Conservation (phyloP, 2,888 invertebrate genomes). For the Pammene fasciana region DNA sequence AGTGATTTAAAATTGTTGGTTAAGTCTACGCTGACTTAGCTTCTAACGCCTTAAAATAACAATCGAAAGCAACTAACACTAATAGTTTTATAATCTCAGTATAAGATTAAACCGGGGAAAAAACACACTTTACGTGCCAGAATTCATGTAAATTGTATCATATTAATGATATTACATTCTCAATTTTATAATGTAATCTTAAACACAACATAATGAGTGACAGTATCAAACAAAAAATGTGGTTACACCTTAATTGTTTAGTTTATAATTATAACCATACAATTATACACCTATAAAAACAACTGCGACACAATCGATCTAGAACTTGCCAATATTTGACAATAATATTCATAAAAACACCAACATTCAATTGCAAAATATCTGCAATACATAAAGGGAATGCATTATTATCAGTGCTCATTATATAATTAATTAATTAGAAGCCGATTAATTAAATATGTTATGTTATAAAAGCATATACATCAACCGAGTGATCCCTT, state of each 20-base stretch:
- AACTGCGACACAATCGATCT: neutral
- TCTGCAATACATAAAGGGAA: conserved; percentile 17
- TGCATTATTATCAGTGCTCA: conserved; percentile 29
- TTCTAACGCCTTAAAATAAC: conserved; percentile 21
- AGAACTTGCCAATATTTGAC: conserved; percentile 13
- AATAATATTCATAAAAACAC: neutral
- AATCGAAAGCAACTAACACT: neutral
- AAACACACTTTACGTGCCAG: neutral
- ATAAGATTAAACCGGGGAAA: neutral
- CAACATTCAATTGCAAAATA: neutral
- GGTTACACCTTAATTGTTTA: too few species aligned
- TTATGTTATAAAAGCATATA: neutral
- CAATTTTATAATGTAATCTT: too few species aligned
- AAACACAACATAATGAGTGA: too few species aligned
- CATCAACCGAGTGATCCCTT: neutral
- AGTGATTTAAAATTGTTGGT: too few species aligned
- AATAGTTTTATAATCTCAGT: neutral
- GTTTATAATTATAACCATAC: neutral
- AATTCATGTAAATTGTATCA: too few species aligned
- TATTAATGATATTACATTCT: too few species aligned
- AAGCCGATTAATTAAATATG: neutral
- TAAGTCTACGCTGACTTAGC: conserved; percentile 14
- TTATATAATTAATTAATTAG: neutral
- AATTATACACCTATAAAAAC: conserved; percentile 1
- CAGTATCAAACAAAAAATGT: too few species aligned